A percentile compares a stretch with the other conserved stretches of the same genome.
Evolutionary conservation across 2,888 invertebrate genomes (phyloP).

Genomic region (Stenolophus ochropezus): DNA sequence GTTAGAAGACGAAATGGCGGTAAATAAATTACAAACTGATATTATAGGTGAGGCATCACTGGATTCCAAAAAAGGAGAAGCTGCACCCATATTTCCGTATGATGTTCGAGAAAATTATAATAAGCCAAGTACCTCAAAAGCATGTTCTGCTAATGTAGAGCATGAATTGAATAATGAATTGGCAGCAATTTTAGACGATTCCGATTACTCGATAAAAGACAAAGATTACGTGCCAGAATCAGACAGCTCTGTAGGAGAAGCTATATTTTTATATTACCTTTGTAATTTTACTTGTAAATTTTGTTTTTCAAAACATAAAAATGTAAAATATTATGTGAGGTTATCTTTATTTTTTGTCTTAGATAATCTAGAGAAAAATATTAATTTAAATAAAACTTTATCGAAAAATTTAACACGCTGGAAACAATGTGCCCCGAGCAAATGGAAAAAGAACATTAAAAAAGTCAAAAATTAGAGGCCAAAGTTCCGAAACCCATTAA

Average conservation of each 20-base stretch:
- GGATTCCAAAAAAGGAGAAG: too few relatives aligned
- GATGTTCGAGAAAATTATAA: too few relatives aligned
- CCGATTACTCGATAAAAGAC: too few relatives aligned
- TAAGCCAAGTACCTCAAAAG: too few relatives aligned
- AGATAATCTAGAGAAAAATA: constrained; percentile 8
- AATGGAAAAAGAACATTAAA: constrained; percentile 50
- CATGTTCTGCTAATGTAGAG: too few relatives aligned
- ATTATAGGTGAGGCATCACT: not conserved
- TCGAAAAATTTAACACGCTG: constrained; percentile 34
- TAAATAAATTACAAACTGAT: not conserved
- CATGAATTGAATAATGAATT: too few relatives aligned
- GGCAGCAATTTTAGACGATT: too few relatives aligned
- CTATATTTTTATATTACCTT: not conserved
- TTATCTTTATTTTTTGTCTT: not conserved
- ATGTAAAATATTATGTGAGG: not conserved
- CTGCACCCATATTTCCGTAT: too few relatives aligned
- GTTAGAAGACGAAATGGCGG: constrained; percentile 1
- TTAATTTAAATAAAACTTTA: constrained; percentile 24
- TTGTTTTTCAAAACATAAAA: not conserved
- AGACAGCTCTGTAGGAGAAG: not conserved
- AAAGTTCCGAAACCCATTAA: constrained; percentile 48
- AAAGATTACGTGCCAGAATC: constrained; percentile 13
- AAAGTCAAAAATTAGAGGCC: constrained; percentile 51
- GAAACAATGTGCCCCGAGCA: constrained; percentile 40
- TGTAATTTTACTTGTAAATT: not conserved